Base-by-base conservation (phyloP, 2,797 vertebrate genomes). In the Poeciliopsis infans region DNA sequence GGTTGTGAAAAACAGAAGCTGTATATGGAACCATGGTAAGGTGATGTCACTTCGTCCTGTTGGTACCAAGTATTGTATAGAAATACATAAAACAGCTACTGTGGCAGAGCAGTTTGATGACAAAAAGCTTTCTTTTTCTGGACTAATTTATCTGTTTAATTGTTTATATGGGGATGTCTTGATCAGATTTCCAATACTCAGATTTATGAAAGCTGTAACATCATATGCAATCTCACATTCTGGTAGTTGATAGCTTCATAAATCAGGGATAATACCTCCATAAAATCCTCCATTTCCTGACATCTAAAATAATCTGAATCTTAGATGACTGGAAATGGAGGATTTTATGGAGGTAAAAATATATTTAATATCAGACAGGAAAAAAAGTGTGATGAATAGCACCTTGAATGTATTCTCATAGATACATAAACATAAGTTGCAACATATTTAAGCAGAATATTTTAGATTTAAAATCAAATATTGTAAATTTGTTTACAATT, bases 61-160 rank as follows among this genome's bases (percentile, higher is more conserved):
- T 45, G 46, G 20, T 31, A 51, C 53, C 75, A 61, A 82, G 77
- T 79, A 75, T 53, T 69, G 74, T 33, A 16, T 59, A 46, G 69
- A 28, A 10, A 74, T 10, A 61, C 66, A 70, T 78, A 23, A 51
- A 70, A 74, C 23, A 25, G n/a, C 64, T 6, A 68, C 81, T 2
- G 68, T 25, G 72, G 76, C 72, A 46, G 69, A 51, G 31, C 45
- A 1, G 57, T 55, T 75, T 77, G 51, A 1, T 7, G 33, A 36
- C 25, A 33, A 51, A 33, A 79, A 68, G 76, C 79, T 82, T 43
- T 16, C 69, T 73, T 72, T 70, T 59, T 51, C 69, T 47, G 70
- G 12, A 25, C 16, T 39, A 15, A 39, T 74, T 85, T 76, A 88
- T 84, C 87, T 75, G 74, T 74, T 78, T 77, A 74, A 43, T 25